Percentiles rank a stretch among this genome's conserved stretches.
phyloP scores from a whole-genome alignment of 2,797 vertebrate genomes.

The Vireo griseus region DNA sequence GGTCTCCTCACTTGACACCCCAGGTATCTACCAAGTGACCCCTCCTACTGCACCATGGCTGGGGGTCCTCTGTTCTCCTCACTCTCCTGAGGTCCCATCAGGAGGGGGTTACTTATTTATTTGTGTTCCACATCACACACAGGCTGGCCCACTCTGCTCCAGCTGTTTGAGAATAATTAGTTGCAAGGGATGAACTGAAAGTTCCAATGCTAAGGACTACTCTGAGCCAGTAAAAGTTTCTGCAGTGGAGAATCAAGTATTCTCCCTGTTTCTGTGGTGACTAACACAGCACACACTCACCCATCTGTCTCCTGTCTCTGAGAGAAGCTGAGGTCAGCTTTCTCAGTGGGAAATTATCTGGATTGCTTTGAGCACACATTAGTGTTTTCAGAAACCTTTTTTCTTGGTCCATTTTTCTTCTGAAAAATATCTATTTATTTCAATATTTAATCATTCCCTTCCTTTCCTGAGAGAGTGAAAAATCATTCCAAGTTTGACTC shows the following conservation, averaged over 20 bases:
- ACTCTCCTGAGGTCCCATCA: neutral
- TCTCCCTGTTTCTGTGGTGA: conserved; percentile 53
- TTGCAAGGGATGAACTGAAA: conserved; percentile 27
- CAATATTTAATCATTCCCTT: conserved; percentile 29
- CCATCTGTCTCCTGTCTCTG: conserved; percentile 48
- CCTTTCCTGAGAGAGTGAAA: neutral
- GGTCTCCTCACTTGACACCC: neutral
- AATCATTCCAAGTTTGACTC: neutral
- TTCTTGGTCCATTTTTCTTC: conserved; percentile 36
- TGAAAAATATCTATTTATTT: conserved; percentile 36
- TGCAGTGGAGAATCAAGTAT: neutral
- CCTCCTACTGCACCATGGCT: accelerated
- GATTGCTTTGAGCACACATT: conserved; percentile 11
- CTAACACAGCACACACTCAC: conserved; percentile 46
- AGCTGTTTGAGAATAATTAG: conserved; percentile 34
- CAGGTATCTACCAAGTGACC: neutral
- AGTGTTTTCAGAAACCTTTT: conserved; percentile 37
- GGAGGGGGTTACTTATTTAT: neutral
- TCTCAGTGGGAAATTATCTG: conserved; percentile 60
- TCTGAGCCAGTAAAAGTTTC: conserved; percentile 34
- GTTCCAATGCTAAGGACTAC: neutral
- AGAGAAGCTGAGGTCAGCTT: conserved; percentile 67
- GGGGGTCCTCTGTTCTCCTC: neutral
- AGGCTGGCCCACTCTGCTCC: neutral
- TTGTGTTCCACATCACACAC: neutral